phyloP scores from a whole-genome alignment of 2,888 invertebrate genomes.

The Hyposoter dolosus region DNA sequence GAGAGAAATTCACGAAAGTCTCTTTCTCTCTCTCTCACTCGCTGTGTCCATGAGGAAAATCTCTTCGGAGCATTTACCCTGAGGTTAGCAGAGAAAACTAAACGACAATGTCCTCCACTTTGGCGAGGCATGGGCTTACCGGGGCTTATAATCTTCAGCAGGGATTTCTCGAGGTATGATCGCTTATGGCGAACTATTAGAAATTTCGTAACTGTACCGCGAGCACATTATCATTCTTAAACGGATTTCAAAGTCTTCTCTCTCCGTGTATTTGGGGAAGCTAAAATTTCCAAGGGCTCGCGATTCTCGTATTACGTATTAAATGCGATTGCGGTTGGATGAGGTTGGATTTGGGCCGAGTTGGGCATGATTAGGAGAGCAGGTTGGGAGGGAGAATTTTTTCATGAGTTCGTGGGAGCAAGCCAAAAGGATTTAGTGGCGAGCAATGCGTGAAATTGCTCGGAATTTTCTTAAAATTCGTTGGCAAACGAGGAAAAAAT shows the following conservation, averaged over 20 bases:
- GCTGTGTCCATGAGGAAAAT: conserved; percentile 32
- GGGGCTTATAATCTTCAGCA: conserved; percentile 52
- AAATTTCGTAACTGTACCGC: conserved; percentile 52
- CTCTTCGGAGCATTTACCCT: conserved; percentile 50
- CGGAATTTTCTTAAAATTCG: background rate
- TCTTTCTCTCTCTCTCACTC: conserved; percentile 14
- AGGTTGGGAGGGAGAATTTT: background rate
- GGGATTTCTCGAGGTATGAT: conserved; percentile 46
- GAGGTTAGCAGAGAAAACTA: conserved; percentile 42
- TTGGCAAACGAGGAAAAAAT: background rate
- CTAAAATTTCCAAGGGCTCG: background rate
- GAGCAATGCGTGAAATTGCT: background rate
- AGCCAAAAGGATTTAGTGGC: background rate
- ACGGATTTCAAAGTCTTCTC: conserved; percentile 30
- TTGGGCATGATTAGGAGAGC: conserved; percentile 5
- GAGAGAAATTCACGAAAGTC: conserved; percentile 34
- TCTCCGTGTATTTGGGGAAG: background rate
- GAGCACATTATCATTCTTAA: conserved; percentile 44
- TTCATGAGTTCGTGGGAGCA: background rate
- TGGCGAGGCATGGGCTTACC: conserved; percentile 38
- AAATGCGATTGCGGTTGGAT: conserved; percentile 25
- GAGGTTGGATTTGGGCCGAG: background rate
- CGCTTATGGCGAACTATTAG: conserved; percentile 55
- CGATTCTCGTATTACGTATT: conserved; percentile 23
- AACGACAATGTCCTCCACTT: conserved; percentile 51